These are phyloP conservation scores for Toxostoma redivivum DNA, from an alignment of 2,113 vertebrate species.

Conservation along the genomic window DNA sequence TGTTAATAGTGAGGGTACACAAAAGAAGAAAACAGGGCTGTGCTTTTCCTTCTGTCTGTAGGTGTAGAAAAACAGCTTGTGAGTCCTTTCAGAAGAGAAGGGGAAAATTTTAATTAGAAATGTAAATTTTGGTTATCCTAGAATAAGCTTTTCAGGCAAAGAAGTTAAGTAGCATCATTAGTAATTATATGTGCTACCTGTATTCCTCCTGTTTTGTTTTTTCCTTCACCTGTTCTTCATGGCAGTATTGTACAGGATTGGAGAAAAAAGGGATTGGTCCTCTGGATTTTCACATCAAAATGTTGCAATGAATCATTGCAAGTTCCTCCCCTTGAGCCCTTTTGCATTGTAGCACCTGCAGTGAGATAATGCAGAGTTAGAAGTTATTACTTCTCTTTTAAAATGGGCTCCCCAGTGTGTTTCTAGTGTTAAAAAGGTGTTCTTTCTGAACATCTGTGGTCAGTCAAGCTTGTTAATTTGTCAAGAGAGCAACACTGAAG, in stretches of 20 bases:
- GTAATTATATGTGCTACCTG: not conserved
- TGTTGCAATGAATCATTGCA: not conserved
- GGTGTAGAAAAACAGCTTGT: not conserved
- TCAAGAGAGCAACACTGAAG: not conserved
- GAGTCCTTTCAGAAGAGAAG: not conserved
- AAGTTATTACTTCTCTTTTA: not conserved
- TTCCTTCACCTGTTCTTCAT: not conserved
- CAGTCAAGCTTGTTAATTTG: not conserved
- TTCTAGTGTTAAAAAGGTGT: not conserved
- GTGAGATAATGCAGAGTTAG: not conserved
- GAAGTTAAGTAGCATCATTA: not conserved
- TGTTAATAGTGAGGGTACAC: not conserved
- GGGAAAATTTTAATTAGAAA: not conserved
- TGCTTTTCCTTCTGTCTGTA: not conserved
- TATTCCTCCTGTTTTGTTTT: not conserved
- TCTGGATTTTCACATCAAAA: not conserved
- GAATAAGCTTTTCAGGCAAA: not conserved
- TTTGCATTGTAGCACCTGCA: not conserved
- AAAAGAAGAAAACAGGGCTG: not conserved
- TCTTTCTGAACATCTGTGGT: not conserved
- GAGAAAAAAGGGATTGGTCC: not conserved
- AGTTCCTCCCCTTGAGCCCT: not conserved
- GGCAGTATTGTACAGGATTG: not conserved
- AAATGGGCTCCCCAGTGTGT: not conserved
- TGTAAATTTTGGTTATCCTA: not conserved